These are phyloP conservation scores for Maniola hyperantus DNA, from an alignment of 2,888 invertebrate species.

Conservation along the genomic window DNA sequence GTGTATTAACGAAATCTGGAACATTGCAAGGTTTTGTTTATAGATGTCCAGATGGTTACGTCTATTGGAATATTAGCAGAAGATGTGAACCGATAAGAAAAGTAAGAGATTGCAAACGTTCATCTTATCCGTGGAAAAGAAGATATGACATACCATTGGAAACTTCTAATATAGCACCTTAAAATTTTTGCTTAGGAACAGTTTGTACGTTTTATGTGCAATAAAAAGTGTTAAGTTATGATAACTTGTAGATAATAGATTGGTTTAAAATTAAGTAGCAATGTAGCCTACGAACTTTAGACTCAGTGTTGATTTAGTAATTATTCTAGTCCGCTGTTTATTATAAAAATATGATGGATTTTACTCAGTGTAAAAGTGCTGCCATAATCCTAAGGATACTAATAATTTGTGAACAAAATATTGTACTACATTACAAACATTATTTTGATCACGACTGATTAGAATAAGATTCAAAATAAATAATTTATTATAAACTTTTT, in stretches of 20 bases:
- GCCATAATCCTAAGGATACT: constrained; percentile 60
- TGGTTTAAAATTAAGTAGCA: constrained; percentile 2
- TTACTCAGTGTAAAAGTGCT: constrained; percentile 46
- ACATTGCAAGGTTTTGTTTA: constrained; percentile 86
- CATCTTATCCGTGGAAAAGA: constrained; percentile 66
- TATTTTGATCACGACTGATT: constrained; percentile 75
- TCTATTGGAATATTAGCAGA: constrained; percentile 90
- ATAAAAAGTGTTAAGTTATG: not conserved
- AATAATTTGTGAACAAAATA: constrained; percentile 72
- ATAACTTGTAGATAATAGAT: constrained; percentile 26
- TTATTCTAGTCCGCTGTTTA: constrained; percentile 44
- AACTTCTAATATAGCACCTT: constrained; percentile 74
- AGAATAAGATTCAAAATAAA: constrained; percentile 50
- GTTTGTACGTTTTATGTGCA: not conserved
- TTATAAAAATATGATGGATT: constrained; percentile 20
- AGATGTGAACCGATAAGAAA: constrained; percentile 86
- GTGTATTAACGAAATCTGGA: constrained; percentile 75
- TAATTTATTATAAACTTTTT: constrained; percentile 47
- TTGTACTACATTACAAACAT: constrained; percentile 50
- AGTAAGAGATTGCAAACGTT: constrained; percentile 83
- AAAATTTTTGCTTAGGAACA: constrained; percentile 31
- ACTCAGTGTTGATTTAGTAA: constrained; percentile 28
- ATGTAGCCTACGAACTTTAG: not conserved
- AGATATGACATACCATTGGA: constrained; percentile 83
- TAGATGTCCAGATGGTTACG: constrained; percentile 89